phyloP scores from a whole-genome alignment of 2,113 vertebrate species.

The Pampusana beccarii region DNA sequence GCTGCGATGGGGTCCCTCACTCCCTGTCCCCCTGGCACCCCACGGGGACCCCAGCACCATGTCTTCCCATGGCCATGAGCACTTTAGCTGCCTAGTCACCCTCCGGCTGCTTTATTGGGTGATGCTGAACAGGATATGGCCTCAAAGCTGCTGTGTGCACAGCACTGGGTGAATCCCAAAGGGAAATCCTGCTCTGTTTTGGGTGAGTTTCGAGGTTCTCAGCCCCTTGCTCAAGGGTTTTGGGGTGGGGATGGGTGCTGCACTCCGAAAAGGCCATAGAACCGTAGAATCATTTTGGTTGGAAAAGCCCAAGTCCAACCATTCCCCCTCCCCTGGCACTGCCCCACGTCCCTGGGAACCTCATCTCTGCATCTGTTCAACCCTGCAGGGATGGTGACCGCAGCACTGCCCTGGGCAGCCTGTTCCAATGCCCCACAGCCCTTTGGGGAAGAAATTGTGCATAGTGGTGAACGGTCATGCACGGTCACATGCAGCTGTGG shows the following conservation, averaged over 20 bases:
- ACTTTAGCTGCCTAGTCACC: fast-evolving
- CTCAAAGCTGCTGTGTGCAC: neutral
- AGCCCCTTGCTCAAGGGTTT: neutral
- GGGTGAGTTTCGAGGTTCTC: neutral
- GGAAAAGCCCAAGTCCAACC: no score
- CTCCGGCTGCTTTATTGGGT: fast-evolving
- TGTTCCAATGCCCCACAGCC: no score
- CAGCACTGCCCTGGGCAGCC: no score
- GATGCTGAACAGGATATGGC: neutral
- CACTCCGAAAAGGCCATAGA: neutral
- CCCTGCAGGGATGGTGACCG: no score
- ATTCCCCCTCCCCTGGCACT: no score
- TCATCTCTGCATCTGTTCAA: no score
- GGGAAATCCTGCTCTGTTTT: fast-evolving
- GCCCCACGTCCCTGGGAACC: no score
- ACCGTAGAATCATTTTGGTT: neutral
- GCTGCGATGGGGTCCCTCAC: neutral
- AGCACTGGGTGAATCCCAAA: neutral
- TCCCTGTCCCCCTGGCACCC: neutral
- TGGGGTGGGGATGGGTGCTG: neutral
- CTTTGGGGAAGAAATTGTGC: no score
- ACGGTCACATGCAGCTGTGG: neutral
- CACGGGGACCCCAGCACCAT: fast-evolving
- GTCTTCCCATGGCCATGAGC: fast-evolving
- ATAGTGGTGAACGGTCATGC: neutral